Conservation (phyloP, 2,113 vertebrate genomes). For the Eptesicus fuscus region DNA sequence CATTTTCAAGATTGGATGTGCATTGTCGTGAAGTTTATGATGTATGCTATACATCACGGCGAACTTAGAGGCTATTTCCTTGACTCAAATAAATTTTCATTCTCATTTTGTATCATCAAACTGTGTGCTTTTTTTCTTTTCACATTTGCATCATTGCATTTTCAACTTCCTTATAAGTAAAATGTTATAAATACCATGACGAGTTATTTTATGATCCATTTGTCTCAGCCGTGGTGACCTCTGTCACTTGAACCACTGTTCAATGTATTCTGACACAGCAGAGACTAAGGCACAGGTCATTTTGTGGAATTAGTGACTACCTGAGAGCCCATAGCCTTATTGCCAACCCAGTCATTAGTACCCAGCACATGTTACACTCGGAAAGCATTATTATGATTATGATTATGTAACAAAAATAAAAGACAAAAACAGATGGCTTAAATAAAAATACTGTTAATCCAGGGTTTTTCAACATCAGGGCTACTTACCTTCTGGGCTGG, state of each 20-base stretch:
- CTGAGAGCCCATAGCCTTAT: conserved; percentile 47
- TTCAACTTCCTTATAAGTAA: conserved; percentile 48
- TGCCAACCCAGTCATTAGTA: conserved; percentile 61
- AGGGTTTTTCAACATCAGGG: background rate
- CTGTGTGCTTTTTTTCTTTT: background rate
- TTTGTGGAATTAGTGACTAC: conserved; percentile 52
- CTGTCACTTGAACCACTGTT: conserved; percentile 59
- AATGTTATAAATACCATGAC: conserved; percentile 36
- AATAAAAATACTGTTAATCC: conserved; percentile 42
- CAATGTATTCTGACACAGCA: conserved; percentile 13
- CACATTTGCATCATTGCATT: background rate
- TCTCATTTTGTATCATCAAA: conserved; percentile 32
- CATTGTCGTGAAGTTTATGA: background rate
- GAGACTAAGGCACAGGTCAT: conserved; percentile 52
- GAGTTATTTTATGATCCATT: conserved; percentile 57
- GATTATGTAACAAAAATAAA: conserved; percentile 57
- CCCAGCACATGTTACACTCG: conserved; percentile 52
- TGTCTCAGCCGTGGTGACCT: conserved; percentile 59
- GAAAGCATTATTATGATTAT: conserved; percentile 42
- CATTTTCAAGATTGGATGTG: background rate
- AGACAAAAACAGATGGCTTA: conserved; percentile 47
- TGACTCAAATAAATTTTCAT: conserved; percentile 50
- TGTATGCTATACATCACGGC: background rate
- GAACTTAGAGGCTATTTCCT: background rate
- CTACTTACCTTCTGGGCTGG: background rate